A percentile compares a stretch with the other conserved stretches of the same genome.
phyloP scores from a whole-genome alignment of 2,797 vertebrate species.

The Pangasius macronema region DNA sequence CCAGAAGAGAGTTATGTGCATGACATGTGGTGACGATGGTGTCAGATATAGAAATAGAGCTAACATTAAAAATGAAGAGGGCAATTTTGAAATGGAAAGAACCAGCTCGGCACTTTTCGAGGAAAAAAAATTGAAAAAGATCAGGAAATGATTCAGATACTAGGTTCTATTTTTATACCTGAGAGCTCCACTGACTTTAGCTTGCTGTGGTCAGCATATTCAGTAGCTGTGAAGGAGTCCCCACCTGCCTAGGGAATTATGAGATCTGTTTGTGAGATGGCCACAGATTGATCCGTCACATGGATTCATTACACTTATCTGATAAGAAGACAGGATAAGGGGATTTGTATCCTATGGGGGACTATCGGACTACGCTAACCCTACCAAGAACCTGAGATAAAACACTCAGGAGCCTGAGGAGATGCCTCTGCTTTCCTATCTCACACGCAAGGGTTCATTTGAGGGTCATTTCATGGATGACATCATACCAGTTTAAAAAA shows the following conservation, averaged over 20 bases:
- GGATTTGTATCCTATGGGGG: neutral
- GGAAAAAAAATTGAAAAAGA: conserved; percentile 5
- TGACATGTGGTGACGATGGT: conserved; percentile 45
- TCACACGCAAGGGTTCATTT: neutral
- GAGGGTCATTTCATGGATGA: neutral
- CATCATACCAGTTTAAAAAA: neutral
- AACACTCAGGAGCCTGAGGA: neutral
- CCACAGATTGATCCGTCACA: conserved; percentile 10
- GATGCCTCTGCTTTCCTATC: no score
- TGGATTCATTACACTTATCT: conserved; percentile 24
- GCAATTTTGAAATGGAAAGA: conserved; percentile 28
- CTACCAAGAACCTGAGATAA: neutral
- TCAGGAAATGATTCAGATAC: conserved; percentile 38
- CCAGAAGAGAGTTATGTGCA: conserved; percentile 51
- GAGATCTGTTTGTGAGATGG: neutral
- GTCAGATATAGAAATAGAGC: conserved; percentile 58
- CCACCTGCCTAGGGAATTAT: neutral
- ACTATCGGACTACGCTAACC: neutral
- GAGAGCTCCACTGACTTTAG: neutral
- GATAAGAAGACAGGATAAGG: conserved; percentile 11
- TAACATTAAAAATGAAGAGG: conserved; percentile 62
- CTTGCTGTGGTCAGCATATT: neutral
- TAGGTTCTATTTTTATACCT: neutral
- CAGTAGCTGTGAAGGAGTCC: neutral
- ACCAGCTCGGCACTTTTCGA: conserved; percentile 25